Conservation (phyloP, 2,888 invertebrate species). For the Dolichomitus sp. region DNA sequence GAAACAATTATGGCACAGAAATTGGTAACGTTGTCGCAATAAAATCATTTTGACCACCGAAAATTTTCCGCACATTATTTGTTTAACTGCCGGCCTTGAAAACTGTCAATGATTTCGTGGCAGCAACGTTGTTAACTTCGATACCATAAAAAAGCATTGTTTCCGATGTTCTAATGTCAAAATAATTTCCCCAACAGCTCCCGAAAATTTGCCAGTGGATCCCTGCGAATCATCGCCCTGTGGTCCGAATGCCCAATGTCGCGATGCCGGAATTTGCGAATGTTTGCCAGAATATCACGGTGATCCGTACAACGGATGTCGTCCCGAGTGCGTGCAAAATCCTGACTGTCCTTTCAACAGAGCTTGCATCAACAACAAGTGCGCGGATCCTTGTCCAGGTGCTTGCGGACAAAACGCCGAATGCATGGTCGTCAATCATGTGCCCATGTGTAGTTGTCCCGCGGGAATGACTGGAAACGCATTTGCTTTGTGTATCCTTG, state of each 20-base stretch:
- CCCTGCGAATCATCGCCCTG: constrained; percentile 94
- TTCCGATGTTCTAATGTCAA: neutral
- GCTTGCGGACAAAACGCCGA: constrained; percentile 93
- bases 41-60: too few relatives aligned
- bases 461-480: constrained; percentile 90
- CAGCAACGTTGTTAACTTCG: too few relatives aligned
- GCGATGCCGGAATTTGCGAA: constrained; percentile 92
- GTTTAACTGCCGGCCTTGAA: too few relatives aligned
- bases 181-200: constrained; percentile 62
- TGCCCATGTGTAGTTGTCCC: constrained; percentile 89
- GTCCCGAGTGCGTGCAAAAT: constrained; percentile 94
- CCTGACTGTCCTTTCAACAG: constrained; percentile 93
- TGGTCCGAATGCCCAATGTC: constrained; percentile 94
- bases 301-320: constrained; percentile 91
- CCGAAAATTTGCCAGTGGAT: constrained; percentile 89
- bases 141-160: neutral
- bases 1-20: neutral
- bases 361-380: constrained; percentile 94
- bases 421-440: constrained; percentile 93
- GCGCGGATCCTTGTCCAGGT: constrained; percentile 93
- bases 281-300: constrained; percentile 93
- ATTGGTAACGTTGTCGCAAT: too few relatives aligned
- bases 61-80: too few relatives aligned
- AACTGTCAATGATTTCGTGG: too few relatives aligned
- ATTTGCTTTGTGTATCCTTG: constrained; percentile 89